These are phyloP conservation scores for Sweltsa coloradensis DNA, from an alignment of 1,140 invertebrate genomes.

Conservation along the genomic window DNA sequence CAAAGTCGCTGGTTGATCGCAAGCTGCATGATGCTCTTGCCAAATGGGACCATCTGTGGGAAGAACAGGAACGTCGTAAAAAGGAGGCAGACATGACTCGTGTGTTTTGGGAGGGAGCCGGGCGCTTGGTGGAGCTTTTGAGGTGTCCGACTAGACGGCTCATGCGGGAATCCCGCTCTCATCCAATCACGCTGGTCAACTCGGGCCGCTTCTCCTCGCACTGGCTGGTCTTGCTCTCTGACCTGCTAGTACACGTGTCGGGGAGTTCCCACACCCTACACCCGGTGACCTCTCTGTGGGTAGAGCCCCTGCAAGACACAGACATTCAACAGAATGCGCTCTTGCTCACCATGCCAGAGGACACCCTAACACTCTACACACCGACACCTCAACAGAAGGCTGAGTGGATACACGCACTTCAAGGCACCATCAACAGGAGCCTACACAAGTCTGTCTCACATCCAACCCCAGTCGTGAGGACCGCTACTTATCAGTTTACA, in stretches of 20 bases:
- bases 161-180: conserved; percentile 59
- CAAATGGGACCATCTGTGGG: conserved; percentile 47
- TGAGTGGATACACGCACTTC: conserved; percentile 63
- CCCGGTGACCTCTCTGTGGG: conserved; percentile 64
- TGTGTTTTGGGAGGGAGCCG: conserved; percentile 60
- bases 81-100: conserved; percentile 57
- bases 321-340: conserved; percentile 39
- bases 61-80: conserved; percentile 44
- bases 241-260: conserved; percentile 57
- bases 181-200: conserved; percentile 52
- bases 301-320: conserved; percentile 46
- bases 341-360: conserved; percentile 62
- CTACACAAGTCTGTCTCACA: conserved; percentile 36
- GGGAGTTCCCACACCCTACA: conserved; percentile 47
- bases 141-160: conserved; percentile 54
- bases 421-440: conserved; percentile 45
- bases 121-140: conserved; percentile 50
- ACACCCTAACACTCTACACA: conserved; percentile 53
- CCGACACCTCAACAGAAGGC: conserved; percentile 52
- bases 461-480: conserved; percentile 54
- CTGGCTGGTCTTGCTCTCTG: conserved; percentile 63
- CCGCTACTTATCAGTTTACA: conserved; percentile 57
- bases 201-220: conserved; percentile 50
- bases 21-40: conserved; percentile 20
- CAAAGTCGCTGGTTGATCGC: neutral